Evolutionary conservation across 2,797 vertebrate species (phyloP).

Genomic region (Acomys russatus): DNA sequence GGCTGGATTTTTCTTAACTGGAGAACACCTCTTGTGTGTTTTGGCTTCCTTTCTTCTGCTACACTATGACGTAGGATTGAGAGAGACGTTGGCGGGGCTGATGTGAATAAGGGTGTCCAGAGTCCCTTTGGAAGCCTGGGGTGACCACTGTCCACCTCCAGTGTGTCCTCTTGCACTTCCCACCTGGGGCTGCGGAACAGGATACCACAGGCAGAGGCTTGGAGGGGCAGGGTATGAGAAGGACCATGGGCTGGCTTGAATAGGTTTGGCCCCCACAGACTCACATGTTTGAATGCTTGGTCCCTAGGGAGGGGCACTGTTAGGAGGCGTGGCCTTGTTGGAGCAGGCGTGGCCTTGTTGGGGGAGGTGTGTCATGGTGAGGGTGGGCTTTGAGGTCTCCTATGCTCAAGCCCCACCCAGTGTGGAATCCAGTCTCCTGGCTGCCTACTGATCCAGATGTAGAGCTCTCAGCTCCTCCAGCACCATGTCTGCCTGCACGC

Average conservation of each 20-base stretch:
- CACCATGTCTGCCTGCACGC: too few relatives aligned
- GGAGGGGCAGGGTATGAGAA: neutral
- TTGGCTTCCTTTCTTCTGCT: neutral
- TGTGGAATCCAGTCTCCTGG: too few relatives aligned
- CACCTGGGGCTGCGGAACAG: neutral
- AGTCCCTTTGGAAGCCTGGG: neutral
- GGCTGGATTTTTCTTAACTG: neutral
- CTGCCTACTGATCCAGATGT: too few relatives aligned
- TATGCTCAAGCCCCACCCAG: too few relatives aligned
- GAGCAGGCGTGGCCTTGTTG: too few relatives aligned
- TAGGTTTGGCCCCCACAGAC: too few relatives aligned
- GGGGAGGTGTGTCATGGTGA: too few relatives aligned
- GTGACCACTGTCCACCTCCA: neutral
- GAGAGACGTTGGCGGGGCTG: neutral
- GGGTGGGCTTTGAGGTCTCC: too few relatives aligned
- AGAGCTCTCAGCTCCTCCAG: too few relatives aligned
- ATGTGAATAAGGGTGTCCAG: neutral
- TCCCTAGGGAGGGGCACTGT: too few relatives aligned
- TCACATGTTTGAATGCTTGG: too few relatives aligned
- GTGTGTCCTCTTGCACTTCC: neutral
- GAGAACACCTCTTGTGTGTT: neutral
- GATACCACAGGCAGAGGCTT: rapidly evolving
- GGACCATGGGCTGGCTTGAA: neutral
- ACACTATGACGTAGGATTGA: neutral
- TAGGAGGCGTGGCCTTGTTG: too few relatives aligned